Conservation (phyloP, 2,113 vertebrate species). For the Alligator mississippiensis region DNA sequence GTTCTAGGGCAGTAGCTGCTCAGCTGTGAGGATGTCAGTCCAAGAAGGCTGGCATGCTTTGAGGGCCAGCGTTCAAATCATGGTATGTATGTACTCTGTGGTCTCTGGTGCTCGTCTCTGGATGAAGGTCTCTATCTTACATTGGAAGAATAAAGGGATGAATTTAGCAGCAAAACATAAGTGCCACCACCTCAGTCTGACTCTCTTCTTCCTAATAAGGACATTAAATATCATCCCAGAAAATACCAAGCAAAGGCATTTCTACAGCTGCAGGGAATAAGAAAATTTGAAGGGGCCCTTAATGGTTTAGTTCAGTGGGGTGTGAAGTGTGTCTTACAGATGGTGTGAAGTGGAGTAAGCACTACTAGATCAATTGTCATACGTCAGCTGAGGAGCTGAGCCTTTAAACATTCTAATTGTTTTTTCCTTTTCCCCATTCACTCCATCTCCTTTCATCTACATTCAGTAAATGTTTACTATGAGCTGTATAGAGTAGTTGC, state of each 20-base stretch:
- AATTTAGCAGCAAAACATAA: background rate
- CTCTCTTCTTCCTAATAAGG: conserved; percentile 34
- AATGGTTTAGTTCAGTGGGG: no score
- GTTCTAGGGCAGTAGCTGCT: background rate
- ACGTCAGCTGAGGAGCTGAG: background rate
- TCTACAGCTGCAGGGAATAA: background rate
- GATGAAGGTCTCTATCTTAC: background rate
- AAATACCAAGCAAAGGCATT: background rate
- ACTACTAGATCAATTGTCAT: background rate
- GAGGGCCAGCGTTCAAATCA: rapidly evolving
- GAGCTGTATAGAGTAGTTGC: background rate
- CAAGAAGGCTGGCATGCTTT: background rate
- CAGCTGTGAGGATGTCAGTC: no score
- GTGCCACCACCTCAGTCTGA: background rate
- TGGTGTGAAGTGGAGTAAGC: no score
- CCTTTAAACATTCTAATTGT: background rate
- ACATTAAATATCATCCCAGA: background rate
- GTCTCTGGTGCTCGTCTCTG: background rate
- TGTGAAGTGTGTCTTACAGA: background rate
- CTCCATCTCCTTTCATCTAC: background rate
- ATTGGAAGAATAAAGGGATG: background rate
- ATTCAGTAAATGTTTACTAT: background rate
- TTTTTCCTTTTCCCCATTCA: background rate
- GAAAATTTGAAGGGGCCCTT: background rate
- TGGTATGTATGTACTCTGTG: rapidly evolving